phyloP scores from a whole-genome alignment of 2,888 invertebrate genomes.

The Taphrorychus bicolor region DNA sequence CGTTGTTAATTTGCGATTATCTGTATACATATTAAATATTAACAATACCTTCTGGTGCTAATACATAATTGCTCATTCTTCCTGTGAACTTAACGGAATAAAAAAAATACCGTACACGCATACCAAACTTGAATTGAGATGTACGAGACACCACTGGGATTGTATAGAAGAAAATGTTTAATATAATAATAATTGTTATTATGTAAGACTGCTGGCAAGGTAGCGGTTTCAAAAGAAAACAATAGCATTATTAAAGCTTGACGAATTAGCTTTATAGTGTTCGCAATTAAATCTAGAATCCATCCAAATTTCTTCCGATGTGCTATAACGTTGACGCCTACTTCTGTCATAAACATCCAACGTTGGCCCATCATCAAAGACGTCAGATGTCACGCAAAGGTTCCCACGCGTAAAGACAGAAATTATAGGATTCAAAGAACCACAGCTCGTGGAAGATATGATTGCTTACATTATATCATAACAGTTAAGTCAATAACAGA shows the following conservation, averaged over 20 bases:
- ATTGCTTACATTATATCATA: neutral
- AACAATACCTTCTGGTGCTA: constrained; percentile 7
- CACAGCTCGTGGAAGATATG: neutral
- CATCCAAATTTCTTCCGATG: too few relatives aligned
- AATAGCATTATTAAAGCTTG: too few relatives aligned
- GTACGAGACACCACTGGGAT: neutral
- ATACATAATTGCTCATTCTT: neutral
- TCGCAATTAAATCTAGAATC: too few relatives aligned
- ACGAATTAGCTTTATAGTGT: too few relatives aligned
- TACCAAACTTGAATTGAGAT: too few relatives aligned
- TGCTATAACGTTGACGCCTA: neutral
- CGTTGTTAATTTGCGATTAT: too few relatives aligned
- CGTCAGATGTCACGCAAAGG: neutral
- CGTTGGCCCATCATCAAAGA: neutral
- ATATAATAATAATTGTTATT: too few relatives aligned
- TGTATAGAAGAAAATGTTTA: neutral
- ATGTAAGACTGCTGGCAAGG: too few relatives aligned
- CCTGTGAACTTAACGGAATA: neutral
- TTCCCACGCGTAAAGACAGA: constrained; percentile 1
- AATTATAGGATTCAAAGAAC: neutral
- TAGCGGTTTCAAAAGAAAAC: too few relatives aligned
- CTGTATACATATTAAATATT: constrained; percentile 14
- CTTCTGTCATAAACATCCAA: neutral
- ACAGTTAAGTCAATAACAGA: constrained; percentile 6
- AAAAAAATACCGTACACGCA: neutral